These are phyloP conservation scores for Boleophthalmus pectinirostris DNA, from an alignment of 2,113 vertebrate genomes.

Conservation along the genomic window DNA sequence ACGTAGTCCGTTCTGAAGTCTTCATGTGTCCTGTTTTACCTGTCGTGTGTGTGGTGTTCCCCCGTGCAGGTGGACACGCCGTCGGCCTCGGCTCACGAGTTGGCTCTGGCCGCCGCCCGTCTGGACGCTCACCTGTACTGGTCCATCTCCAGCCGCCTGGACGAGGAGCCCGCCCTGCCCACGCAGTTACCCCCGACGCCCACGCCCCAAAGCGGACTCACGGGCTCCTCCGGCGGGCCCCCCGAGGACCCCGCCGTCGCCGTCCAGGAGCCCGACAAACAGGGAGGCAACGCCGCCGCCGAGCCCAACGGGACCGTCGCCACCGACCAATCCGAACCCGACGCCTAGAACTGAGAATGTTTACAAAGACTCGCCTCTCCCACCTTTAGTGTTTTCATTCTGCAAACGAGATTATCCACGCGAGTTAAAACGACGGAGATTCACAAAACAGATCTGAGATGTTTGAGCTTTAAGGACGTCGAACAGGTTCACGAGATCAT, in stretches of 20 bases:
- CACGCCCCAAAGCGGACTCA: constrained; percentile 42
- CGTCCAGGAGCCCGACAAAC: constrained; percentile 76
- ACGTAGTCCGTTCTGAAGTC: no score
- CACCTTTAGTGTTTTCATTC: constrained; percentile 29
- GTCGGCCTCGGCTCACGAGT: constrained; percentile 86
- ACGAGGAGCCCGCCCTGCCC: constrained; percentile 80
- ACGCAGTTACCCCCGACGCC: constrained; percentile 56
- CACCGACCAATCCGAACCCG: constrained; percentile 82
- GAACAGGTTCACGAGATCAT: no score
- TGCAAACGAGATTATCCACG: not conserved
- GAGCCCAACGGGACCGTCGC: constrained; percentile 83
- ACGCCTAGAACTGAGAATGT: constrained; percentile 76
- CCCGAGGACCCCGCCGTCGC: constrained; percentile 68
- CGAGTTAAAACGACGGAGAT: not conserved
- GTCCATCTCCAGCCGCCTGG: constrained; percentile 93
- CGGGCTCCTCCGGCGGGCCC: constrained; percentile 62
- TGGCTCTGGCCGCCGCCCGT: constrained; percentile 83
- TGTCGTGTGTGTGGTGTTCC: no score
- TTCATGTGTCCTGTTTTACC: no score
- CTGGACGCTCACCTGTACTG: constrained; percentile 93
- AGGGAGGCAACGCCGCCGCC: constrained; percentile 68
- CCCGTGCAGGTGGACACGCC: constrained; percentile 90
- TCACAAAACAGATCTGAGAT: not conserved
- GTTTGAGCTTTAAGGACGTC: no score
- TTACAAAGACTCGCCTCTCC: constrained; percentile 42